phyloP scores from a whole-genome alignment of 2,797 vertebrate species.

The Liparis tanakae region DNA sequence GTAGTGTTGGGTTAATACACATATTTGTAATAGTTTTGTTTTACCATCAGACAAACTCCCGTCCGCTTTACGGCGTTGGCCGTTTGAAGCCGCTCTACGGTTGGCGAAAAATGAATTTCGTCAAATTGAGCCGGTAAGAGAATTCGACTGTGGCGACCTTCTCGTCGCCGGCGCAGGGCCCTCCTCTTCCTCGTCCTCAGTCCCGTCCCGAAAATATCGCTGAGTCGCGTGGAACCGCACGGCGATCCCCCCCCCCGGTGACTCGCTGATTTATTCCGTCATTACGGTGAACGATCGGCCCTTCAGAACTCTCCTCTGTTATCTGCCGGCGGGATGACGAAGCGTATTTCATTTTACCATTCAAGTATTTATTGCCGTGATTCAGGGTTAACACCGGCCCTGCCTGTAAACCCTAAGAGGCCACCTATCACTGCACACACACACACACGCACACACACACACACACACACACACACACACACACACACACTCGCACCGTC shows the following conservation, averaged over 20 bases:
- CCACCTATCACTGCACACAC: conserved; percentile 67
- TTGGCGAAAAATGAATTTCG: conserved; percentile 55
- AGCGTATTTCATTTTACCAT: conserved; percentile 82
- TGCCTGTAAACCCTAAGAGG: conserved; percentile 68
- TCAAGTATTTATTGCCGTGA: conserved; percentile 83
- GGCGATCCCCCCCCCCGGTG: conserved; percentile 69
- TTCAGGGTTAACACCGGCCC: conserved; percentile 72
- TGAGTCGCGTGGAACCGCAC: conserved; percentile 61
- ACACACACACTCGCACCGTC: conserved; percentile 5
- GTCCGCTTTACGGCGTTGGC: conserved; percentile 56
- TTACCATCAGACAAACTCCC: conserved; percentile 44
- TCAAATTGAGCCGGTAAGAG: conserved; percentile 55
- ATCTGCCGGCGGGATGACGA: conserved; percentile 83
- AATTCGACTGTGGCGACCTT: conserved; percentile 66
- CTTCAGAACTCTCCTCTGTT: conserved; percentile 87
- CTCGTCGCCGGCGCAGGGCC: conserved; percentile 69
- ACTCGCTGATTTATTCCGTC: conserved; percentile 88
- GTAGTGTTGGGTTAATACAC: too few species aligned
- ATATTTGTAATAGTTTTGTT: too few species aligned
- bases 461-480: conserved; percentile 3
- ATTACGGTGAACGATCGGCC: conserved; percentile 88
- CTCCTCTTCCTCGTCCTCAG: too few species aligned
- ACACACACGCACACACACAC: too few species aligned
- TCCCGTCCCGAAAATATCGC: conserved; percentile 80
- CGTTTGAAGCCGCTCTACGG: conserved; percentile 52